These are phyloP conservation scores for Orchestia grillus DNA, from an alignment of 1,140 invertebrate genomes.

Conservation along the genomic window DNA sequence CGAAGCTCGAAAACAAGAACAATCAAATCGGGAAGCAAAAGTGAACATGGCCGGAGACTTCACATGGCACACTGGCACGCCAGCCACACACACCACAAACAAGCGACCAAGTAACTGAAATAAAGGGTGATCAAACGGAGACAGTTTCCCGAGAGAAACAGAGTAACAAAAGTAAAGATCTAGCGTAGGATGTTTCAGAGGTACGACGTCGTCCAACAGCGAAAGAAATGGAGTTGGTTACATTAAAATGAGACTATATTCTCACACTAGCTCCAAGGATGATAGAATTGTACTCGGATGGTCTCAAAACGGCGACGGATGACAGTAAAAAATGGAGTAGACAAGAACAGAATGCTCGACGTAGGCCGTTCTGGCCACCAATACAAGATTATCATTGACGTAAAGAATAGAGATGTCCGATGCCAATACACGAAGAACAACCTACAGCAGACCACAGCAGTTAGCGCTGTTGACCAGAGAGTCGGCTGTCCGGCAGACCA, in stretches of 20 bases:
- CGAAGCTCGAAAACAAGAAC: too few species aligned
- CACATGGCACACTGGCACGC: too few species aligned
- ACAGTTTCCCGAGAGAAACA: background rate
- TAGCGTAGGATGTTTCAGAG: background rate
- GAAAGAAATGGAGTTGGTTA: background rate
- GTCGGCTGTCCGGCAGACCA: too few species aligned
- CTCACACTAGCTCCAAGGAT: background rate
- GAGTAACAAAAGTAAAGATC: background rate
- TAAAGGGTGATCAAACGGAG: background rate
- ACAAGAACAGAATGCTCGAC: too few species aligned
- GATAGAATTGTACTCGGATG: background rate
- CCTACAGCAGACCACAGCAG: too few species aligned
- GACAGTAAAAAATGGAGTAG: background rate
- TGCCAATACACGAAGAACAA: too few species aligned
- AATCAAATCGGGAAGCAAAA: too few species aligned
- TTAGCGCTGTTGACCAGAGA: too few species aligned
- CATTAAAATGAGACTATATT: background rate
- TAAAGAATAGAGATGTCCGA: too few species aligned
- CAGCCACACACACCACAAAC: background rate
- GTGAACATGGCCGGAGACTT: too few species aligned
- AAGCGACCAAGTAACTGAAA: background rate
- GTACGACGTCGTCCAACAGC: background rate
- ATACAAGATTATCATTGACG: too few species aligned
- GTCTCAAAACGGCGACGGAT: background rate
- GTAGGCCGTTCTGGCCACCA: too few species aligned